phyloP scores from a whole-genome alignment of 1,140 invertebrate species.

The Galendromus occidentalis region DNA sequence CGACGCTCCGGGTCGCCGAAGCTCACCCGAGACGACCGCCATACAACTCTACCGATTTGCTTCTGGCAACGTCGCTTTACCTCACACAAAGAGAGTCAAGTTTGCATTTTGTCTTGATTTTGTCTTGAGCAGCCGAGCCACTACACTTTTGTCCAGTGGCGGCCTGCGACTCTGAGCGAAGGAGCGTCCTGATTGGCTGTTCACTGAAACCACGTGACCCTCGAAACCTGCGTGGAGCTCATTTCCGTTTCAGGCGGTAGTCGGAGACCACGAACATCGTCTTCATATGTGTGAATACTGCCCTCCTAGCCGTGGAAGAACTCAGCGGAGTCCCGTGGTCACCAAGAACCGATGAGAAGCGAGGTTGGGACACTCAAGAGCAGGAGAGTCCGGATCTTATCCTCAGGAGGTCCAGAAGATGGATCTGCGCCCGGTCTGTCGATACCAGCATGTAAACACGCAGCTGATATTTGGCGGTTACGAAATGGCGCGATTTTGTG shows the following conservation, averaged over 20 bases:
- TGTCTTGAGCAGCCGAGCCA: neutral
- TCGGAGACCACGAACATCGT: neutral
- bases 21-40: neutral
- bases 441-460: neutral
- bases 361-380: neutral
- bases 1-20: neutral
- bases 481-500: neutral
- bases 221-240: slow-evolving; percentile 3
- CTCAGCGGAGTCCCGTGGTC: neutral
- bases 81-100: neutral
- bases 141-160: slow-evolving; percentile 11
- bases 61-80: neutral
- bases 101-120: slow-evolving; percentile 1
- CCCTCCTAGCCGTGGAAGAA: neutral
- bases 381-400: neutral
- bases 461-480: slow-evolving; percentile 7
- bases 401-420: neutral
- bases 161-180: slow-evolving; percentile 7
- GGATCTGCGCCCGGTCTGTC: neutral
- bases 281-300: neutral
- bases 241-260: neutral
- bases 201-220: neutral
- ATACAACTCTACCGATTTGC: neutral
- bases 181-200: neutral
- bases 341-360: neutral